Evolutionary conservation across 2,113 vertebrate genomes (phyloP).

Genomic region (Anser brachyrhynchus): DNA sequence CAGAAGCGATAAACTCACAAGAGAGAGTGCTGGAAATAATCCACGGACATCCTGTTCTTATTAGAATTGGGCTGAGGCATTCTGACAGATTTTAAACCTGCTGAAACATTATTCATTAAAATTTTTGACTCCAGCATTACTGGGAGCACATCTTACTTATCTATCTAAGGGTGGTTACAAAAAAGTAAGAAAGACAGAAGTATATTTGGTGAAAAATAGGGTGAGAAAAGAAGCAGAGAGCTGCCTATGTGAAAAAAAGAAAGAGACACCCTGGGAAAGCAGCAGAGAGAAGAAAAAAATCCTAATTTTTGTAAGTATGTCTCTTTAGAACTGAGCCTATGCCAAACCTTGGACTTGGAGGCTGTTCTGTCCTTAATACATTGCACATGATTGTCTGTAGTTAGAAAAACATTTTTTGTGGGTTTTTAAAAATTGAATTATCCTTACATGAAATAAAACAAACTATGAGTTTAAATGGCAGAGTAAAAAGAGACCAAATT

Average conservation of each 20-base stretch:
- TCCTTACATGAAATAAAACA: slow-evolving; percentile 53
- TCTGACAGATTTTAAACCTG: slow-evolving; percentile 37
- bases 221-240: background rate
- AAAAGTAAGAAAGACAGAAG: background rate
- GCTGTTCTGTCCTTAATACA: slow-evolving; percentile 53
- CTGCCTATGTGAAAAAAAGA: background rate
- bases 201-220: background rate
- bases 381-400: slow-evolving; percentile 67
- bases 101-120: slow-evolving; percentile 31
- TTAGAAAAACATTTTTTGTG: slow-evolving; percentile 55
- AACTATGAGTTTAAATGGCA: slow-evolving; percentile 49
- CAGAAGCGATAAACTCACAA: background rate
- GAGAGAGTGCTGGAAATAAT: slow-evolving; percentile 30
- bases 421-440: slow-evolving; percentile 53
- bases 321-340: slow-evolving; percentile 43
- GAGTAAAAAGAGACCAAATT: slow-evolving; percentile 43
- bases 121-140: background rate
- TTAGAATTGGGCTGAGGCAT: slow-evolving; percentile 28
- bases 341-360: slow-evolving; percentile 61
- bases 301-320: background rate
- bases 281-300: background rate
- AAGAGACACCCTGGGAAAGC: background rate
- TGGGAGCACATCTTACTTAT: background rate
- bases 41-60: slow-evolving; percentile 46
- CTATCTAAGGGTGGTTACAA: background rate